A percentile compares a stretch with the other conserved stretches of the same genome.
These are phyloP conservation scores for Metalampra italica DNA, from an alignment of 2,888 invertebrate genomes.

Conservation along the genomic window DNA sequence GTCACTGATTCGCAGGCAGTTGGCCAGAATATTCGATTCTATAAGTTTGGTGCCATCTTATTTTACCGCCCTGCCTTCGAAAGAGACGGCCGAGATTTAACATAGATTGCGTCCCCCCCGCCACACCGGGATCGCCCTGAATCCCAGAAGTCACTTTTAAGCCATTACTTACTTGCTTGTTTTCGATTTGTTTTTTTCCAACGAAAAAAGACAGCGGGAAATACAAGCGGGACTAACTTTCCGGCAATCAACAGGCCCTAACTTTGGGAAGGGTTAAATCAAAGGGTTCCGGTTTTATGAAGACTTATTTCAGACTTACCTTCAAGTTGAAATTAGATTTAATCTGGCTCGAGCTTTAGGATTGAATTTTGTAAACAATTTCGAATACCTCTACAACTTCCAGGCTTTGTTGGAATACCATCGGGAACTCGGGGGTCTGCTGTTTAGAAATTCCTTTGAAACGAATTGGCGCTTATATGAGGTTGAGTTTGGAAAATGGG, in stretches of 20 bases:
- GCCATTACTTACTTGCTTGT: constrained; percentile 72
- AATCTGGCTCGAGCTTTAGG: constrained; percentile 77
- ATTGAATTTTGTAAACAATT: constrained; percentile 79
- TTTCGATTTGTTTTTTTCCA: constrained; percentile 70
- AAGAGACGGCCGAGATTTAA: neutral
- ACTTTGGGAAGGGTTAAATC: constrained; percentile 75
- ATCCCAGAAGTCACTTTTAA: constrained; percentile 64
- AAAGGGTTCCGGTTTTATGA: constrained; percentile 78
- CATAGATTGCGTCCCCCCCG: constrained; percentile 9
- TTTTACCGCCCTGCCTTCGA: neutral
- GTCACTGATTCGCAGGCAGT: too few species aligned
- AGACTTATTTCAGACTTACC: constrained; percentile 79
- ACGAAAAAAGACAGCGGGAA: constrained; percentile 60
- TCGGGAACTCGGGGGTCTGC: constrained; percentile 67
- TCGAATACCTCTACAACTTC: constrained; percentile 75
- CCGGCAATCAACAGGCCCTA: constrained; percentile 71
- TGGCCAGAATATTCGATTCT: neutral
- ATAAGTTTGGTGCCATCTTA: neutral
- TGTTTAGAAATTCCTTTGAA: constrained; percentile 74
- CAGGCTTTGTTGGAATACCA: constrained; percentile 77
- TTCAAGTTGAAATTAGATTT: constrained; percentile 78
- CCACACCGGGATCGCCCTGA: constrained; percentile 32
- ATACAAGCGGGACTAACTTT: constrained; percentile 69
- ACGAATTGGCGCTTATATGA: constrained; percentile 70
- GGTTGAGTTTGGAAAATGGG: constrained; percentile 57